phyloP scores from a whole-genome alignment of 2,888 invertebrate species.

The Andrena hattorfiana region DNA sequence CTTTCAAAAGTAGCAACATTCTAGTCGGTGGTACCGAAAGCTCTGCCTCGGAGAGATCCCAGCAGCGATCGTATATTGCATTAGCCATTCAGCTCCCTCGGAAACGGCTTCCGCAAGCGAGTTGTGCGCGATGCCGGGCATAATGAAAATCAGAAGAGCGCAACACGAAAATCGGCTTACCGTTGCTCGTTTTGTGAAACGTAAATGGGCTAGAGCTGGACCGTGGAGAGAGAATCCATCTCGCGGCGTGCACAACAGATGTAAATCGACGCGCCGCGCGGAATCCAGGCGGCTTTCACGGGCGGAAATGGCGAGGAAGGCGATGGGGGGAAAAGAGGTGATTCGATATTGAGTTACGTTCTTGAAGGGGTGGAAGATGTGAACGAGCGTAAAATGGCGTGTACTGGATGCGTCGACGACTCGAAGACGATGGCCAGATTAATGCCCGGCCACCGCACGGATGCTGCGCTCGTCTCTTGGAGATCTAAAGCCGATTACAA shows the following conservation, averaged over 20 bases:
- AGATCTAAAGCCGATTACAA: slow-evolving; percentile 54
- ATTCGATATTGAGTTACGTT: slow-evolving; percentile 72
- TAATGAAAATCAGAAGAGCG: slow-evolving; percentile 23
- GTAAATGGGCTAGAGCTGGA: slow-evolving; percentile 3
- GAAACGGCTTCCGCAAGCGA: neutral
- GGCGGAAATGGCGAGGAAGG: slow-evolving; percentile 46
- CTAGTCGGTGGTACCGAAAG: neutral
- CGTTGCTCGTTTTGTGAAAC: neutral
- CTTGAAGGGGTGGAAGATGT: slow-evolving; percentile 23
- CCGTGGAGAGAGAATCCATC: slow-evolving; percentile 27
- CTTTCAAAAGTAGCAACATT: neutral
- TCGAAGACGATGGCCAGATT: slow-evolving; percentile 45
- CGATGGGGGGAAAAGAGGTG: slow-evolving; percentile 27
- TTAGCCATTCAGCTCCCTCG: neutral
- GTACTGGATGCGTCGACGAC: slow-evolving; percentile 35
- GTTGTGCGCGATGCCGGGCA: neutral
- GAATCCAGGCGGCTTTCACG: slow-evolving; percentile 23
- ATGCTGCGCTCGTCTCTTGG: slow-evolving; percentile 2
- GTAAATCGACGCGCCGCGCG: slow-evolving; percentile 35
- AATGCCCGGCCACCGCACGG: slow-evolving; percentile 6
- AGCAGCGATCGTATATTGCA: neutral
- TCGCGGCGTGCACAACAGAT: slow-evolving; percentile 44
- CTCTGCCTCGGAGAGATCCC: neutral
- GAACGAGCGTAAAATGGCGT: slow-evolving; percentile 48
- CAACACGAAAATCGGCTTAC: slow-evolving; percentile 42